Conservation (phyloP, 2,888 invertebrate species). For the Thymelicus sylvestris region DNA sequence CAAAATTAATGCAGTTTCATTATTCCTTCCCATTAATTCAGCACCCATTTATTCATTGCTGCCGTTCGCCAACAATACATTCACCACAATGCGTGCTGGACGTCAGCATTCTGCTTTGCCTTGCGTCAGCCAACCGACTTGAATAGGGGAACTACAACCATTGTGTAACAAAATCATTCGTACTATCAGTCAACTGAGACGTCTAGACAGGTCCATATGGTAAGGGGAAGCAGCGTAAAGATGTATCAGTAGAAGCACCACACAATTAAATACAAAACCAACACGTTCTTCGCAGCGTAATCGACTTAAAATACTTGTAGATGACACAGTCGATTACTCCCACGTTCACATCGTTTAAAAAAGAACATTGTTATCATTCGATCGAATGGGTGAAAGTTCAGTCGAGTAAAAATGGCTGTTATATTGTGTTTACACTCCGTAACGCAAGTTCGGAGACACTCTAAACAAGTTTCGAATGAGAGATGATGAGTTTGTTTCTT, state of each 20-base stretch:
- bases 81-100: neutral
- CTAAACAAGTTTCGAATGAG: neutral
- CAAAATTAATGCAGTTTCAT: neutral
- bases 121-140: neutral
- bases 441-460: constrained; percentile 20
- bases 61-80: neutral
- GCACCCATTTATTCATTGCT: neutral
- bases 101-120: too few relatives aligned
- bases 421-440: constrained; percentile 27
- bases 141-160: neutral
- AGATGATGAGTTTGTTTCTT: constrained; percentile 11
- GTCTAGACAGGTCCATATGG: too few relatives aligned
- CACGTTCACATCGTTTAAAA: constrained; percentile 53
- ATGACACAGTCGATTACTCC: constrained; percentile 61
- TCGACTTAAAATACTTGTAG: constrained; percentile 28
- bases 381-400: constrained; percentile 79
- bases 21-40: neutral
- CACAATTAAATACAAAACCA: too few relatives aligned
- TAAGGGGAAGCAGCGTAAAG: too few relatives aligned
- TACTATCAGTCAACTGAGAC: too few relatives aligned
- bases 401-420: constrained; percentile 45
- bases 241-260: too few relatives aligned
- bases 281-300: too few relatives aligned
- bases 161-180: too few relatives aligned
- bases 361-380: constrained; percentile 57